Conservation (phyloP, 92 coral and sea anemone genomes). For the Zoanthus solanderi region DNA sequence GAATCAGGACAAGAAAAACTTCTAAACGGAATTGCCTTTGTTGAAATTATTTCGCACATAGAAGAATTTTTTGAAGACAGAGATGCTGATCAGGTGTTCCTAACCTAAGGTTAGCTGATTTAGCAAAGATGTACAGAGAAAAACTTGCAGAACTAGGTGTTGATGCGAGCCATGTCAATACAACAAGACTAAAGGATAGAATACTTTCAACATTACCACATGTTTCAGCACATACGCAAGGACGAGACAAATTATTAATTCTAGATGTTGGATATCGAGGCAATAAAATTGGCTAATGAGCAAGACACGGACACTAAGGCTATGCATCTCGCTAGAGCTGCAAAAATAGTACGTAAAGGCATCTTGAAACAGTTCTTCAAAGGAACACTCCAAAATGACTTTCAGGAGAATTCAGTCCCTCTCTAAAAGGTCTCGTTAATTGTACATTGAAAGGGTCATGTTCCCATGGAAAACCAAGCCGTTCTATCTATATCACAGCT, state of each 20-base stretch:
- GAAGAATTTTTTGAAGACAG: constrained; percentile 31
- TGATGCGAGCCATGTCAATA: not conserved
- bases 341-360: constrained; percentile 36
- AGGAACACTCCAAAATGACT: constrained; percentile 36
- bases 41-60: no score
- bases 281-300: no score
- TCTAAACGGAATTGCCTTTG: no score
- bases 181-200: no score
- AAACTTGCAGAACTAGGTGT: not conserved
- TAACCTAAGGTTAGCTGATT: no score
- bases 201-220: no score
- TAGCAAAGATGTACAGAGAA: not conserved
- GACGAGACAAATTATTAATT: no score
- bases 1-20: constrained; percentile 50
- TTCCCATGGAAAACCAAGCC: constrained; percentile 16
- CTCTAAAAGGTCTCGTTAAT: constrained; percentile 35
- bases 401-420: constrained; percentile 42
- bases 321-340: constrained; percentile 41
- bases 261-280: not conserved
- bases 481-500: constrained; percentile 38
- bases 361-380: constrained; percentile 29
- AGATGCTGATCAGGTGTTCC: constrained; percentile 25
- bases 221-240: no score
- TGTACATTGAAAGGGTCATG: constrained; percentile 10
- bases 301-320: constrained; percentile 2